Evolutionary conservation across 2,888 invertebrate species (phyloP).

Genomic region (Acrocyrtus sp.): DNA sequence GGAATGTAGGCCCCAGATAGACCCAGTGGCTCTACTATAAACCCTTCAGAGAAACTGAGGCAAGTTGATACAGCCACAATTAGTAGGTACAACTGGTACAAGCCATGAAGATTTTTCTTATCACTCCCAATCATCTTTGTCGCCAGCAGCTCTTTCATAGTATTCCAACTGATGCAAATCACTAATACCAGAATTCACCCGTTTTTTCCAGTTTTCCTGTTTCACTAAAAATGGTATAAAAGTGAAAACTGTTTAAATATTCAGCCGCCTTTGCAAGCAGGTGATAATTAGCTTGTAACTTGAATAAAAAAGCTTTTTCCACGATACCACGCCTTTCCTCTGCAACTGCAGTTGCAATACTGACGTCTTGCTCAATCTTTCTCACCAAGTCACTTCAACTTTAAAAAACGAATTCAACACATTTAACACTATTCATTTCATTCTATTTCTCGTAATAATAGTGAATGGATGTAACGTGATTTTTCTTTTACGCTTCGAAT

Average conservation of each 20-base stretch:
- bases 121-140: not conserved
- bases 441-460: no score
- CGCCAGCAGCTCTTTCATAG: no score
- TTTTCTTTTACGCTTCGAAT: no score
- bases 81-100: slow-evolving; percentile 18
- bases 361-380: slow-evolving; percentile 9
- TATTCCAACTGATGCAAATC: no score
- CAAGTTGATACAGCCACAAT: slow-evolving; percentile 18
- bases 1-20: slow-evolving; percentile 52
- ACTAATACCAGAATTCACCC: not conserved
- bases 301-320: not conserved
- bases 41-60: slow-evolving; percentile 22
- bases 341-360: slow-evolving; percentile 23
- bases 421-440: no score
- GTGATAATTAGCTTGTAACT: not conserved
- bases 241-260: not conserved
- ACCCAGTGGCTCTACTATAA: slow-evolving; percentile 50
- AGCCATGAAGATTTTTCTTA: not conserved
- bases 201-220: slow-evolving; percentile 3
- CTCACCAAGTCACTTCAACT: no score
- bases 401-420: no score
- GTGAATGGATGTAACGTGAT: no score
- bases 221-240: not conserved
- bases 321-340: slow-evolving; percentile 5
- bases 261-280: no score